These are phyloP conservation scores for Girardia tigrina DNA, from an alignment of 2,888 invertebrate species.

Conservation along the genomic window DNA sequence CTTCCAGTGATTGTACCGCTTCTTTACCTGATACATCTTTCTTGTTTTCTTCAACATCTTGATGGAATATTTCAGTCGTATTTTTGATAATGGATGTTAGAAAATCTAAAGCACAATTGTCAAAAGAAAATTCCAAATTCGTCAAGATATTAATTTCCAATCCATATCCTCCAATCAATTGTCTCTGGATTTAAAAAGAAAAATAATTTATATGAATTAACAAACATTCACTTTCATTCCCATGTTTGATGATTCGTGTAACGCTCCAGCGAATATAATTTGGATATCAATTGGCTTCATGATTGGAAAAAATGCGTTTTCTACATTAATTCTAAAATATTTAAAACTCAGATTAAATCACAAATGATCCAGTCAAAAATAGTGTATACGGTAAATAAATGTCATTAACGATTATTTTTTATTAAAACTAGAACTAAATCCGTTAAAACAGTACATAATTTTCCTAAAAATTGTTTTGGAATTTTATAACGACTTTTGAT, in stretches of 20 bases:
- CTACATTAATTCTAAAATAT: not conserved
- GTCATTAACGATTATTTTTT: too few relatives aligned
- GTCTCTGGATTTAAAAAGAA: not conserved
- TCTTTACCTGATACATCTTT: not conserved
- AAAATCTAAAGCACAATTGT: conserved; percentile 17
- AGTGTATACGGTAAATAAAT: too few relatives aligned
- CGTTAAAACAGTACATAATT: too few relatives aligned
- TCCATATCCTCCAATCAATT: not conserved
- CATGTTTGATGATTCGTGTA: not conserved
- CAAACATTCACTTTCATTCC: not conserved
- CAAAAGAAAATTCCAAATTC: not conserved
- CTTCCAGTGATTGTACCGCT: not conserved
- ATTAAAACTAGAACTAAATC: too few relatives aligned
- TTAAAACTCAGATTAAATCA: too few relatives aligned
- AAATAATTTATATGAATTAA: not conserved
- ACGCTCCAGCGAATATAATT: not conserved
- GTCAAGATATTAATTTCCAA: not conserved
- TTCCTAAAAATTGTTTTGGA: too few relatives aligned
- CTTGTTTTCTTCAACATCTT: not conserved
- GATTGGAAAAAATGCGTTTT: not conserved
- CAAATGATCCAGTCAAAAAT: too few relatives aligned
- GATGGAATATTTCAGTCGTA: not conserved
- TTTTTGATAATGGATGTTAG: not conserved
- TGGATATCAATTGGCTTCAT: conserved; percentile 15
- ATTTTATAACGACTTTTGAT: too few relatives aligned